Base-by-base conservation (phyloP, 2,888 invertebrate genomes). In the Atherix ibis region DNA sequence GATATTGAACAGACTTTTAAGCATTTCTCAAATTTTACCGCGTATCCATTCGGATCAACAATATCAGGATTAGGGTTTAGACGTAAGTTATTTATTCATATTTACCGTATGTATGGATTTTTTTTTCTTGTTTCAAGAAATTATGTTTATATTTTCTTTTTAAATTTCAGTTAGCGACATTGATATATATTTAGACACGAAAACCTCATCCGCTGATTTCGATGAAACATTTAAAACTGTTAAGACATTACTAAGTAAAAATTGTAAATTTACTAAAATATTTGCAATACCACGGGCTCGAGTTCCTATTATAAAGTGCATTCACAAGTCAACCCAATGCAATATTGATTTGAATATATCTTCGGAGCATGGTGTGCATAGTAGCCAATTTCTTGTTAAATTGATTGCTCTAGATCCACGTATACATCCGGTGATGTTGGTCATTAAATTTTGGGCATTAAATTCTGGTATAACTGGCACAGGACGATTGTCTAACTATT, bases 241-340 rank as follows among this genome's bases (percentile, higher is more conserved):
- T 5, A 63, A 58, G 40, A 49, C 48, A 4, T 37, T 62, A 2
- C 56, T 75, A 22, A 53, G 51, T n/a, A 47, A 50, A 24, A 55
- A 56, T 37, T 54, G 58, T 1, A 34, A 41, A 6, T 80, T 77
- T 55, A 44, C 58, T 0, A 65, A 73, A 34, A 58, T 79, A 13
- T 48, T 73, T 16, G 58, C 71, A 29, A 80, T 83, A 46, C 72
- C 76, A 0, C 64, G 66, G 31, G 82, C 84, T 10, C 75, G 76
- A 51, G 79, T 78, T 4, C 85, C 85, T 17, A 79, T 85, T 40
- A 71, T 85, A 9, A 82, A 80, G 51, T 76, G 78, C 52, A 62
- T 65, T 40, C 78, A 82, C 51, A 44, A 58, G 2, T 61, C 64
- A 9, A 76, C 76, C 0, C 59, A 63, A 1, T 67, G 73, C 15